Base-by-base conservation (phyloP, 2,888 invertebrate genomes). In the Lepidonotus clava region DNA sequence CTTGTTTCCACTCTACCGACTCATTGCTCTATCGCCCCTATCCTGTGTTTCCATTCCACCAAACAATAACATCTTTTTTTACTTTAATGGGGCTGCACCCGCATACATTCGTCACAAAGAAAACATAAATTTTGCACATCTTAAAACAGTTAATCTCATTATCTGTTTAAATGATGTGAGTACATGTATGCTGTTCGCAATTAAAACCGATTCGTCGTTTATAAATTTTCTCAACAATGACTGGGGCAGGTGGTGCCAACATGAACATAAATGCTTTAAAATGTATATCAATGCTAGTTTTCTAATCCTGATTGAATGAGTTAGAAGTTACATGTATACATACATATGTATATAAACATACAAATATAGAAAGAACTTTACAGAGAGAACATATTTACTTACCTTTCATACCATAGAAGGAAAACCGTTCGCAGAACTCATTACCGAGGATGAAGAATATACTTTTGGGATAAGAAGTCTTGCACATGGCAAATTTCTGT, bases 351-450 rank as follows among this genome's bases (percentile, higher is more conserved):
- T n/a, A n/a, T n/a, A n/a, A n/a, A n/a, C n/a, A n/a, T n/a, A n/a
- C n/a, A n/a, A n/a, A n/a, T n/a, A n/a, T n/a, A n/a, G n/a, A n/a
- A n/a, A n/a, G n/a, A n/a, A n/a, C n/a, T n/a, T n/a, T n/a, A n/a
- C n/a, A n/a, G n/a, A n/a, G n/a, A n/a, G n/a, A 51, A 51, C 14
- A 51, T 21, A 21, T 14, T 51, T 14, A 24, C 40, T 88, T 88
- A 94, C 94, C 92, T 93, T 92, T 88, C 92, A 93, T 92, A 14
- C 99, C 99, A 96, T 99, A 99, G 95, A 96, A 99, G 88, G 97
- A 97, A 95, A 99, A 99, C 91, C 99, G 95, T 95, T 99, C 99
- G 95, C 99, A 99, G 95, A 99, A 98, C 94, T 99, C 99, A 96
- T 98, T 99, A 94, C 96, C 96, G 90, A 99, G 96, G 92, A 99